Evolutionary conservation across 2,797 vertebrate genomes (phyloP).

Genomic region (Esox masquinongy): DNA sequence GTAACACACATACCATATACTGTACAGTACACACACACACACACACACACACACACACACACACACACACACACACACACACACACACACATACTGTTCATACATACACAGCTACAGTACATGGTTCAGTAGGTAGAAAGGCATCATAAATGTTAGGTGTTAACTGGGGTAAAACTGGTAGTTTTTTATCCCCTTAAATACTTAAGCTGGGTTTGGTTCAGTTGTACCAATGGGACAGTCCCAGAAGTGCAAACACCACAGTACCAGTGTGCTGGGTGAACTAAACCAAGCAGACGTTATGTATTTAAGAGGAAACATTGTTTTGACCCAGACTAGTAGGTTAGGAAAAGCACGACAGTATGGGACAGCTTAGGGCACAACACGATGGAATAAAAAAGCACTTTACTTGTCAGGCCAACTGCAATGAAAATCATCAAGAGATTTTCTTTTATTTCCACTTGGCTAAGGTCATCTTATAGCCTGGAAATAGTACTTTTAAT

Average conservation of each 20-base stretch:
- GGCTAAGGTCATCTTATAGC: conserved; percentile 16
- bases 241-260: neutral
- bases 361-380: conserved; percentile 53
- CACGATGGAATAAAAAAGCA: conserved; percentile 48
- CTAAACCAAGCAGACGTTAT: neutral
- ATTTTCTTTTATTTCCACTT: conserved; percentile 38
- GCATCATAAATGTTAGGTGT: conserved; percentile 22
- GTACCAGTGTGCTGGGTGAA: neutral
- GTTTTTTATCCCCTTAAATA: neutral
- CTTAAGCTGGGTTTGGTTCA: neutral
- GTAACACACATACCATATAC: conserved; percentile 28
- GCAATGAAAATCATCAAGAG: conserved; percentile 57
- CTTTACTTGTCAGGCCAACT: conserved; percentile 43
- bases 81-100: conserved; percentile 22
- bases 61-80: conserved; percentile 31
- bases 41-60: conserved; percentile 34
- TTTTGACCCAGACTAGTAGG: neutral
- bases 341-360: conserved; percentile 40
- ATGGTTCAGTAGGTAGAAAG: conserved; percentile 27
- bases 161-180: conserved; percentile 11
- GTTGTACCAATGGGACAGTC: neutral
- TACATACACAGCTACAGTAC: conserved; percentile 26
- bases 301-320: conserved; percentile 1
- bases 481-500: neutral
- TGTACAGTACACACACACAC: conserved; percentile 33